Base-by-base conservation (phyloP, 2,797 vertebrate genomes). In the Sebastes cheni region DNA sequence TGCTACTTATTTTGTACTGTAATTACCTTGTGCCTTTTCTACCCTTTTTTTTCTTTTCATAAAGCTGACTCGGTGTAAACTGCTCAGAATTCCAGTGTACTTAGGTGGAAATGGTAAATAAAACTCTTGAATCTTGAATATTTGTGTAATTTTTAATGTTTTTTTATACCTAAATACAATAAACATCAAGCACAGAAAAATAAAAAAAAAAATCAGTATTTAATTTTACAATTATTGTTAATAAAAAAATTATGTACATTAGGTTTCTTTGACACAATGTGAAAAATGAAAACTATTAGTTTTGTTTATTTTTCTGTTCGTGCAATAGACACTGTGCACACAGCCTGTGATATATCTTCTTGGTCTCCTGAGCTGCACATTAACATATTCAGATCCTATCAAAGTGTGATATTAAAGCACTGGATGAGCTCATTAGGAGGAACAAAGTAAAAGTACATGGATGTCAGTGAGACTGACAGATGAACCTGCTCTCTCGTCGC, bases 391-490 rank as follows among this genome's bases (percentile, higher is more conserved):
- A 52, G 29, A 58, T 46, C 32, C 20, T 27, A 27, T 61, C 61
- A 12, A 46, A 83, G 30, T 58, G 30, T 23, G 8, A 20, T 29
- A 68, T 58, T 39, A 77, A 81, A 72, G 36, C 77, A 23, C 18
- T 6, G 52, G 50, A 77, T 14, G 67, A 78, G 74, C 72, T 84
- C 79, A 87, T 86, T 79, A 82, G 66, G 67, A 50, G 60, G 30
- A 81, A 46, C 23, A 73, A 72, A 88, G 67, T 64, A 68, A 71
- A 88, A 75, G 75, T 72, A 20, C 62, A 81, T 6, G 72, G 39
- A 81, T 56, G 36, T 29, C 34, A 29, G 13, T 59, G 8, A 86
- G 89, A 91, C 32, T 90, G 86, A 91, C 86, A 90, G 84, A 55
- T 83, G 74, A 84, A 84, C 73, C 85, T 83, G 64, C 70, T 80